Evolutionary conservation across 2,797 vertebrate genomes (phyloP).

Genomic region (Ceyx erithaca): DNA sequence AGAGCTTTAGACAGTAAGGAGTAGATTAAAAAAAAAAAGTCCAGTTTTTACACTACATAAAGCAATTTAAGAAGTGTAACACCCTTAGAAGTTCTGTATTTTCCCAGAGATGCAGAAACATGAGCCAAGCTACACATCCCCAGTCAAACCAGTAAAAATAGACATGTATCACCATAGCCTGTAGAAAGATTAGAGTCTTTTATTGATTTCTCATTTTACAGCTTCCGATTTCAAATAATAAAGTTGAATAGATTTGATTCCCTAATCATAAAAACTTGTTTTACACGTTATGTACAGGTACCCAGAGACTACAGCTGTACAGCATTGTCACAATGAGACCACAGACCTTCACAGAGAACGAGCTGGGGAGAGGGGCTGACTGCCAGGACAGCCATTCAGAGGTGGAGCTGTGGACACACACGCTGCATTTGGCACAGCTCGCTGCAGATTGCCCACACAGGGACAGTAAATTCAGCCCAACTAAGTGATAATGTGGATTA

Average conservation of each 20-base stretch:
- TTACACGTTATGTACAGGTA: slow-evolving; percentile 82
- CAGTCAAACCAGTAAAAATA: background rate
- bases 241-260: slow-evolving; percentile 78
- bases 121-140: rapidly evolving
- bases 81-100: background rate
- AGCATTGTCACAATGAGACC: slow-evolving; percentile 65
- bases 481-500: background rate
- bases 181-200: slow-evolving; percentile 81
- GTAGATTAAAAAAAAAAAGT: background rate
- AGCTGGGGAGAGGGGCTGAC: slow-evolving; percentile 12
- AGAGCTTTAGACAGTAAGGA: background rate
- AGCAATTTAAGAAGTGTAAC: background rate
- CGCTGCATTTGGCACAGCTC: slow-evolving; percentile 79
- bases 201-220: slow-evolving; percentile 77
- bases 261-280: slow-evolving; percentile 81
- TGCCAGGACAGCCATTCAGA: slow-evolving; percentile 69
- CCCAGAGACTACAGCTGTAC: slow-evolving; percentile 67
- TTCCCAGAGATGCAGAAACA: background rate
- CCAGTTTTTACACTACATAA: background rate
- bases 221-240: slow-evolving; percentile 75
- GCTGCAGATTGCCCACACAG: slow-evolving; percentile 7
- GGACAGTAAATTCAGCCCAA: slow-evolving; percentile 44
- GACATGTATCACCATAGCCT: slow-evolving; percentile 67
- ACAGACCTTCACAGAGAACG: slow-evolving; percentile 46
- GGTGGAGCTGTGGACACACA: slow-evolving; percentile 56